Evolutionary conservation across 1,140 invertebrate genomes (phyloP).

Genomic region (Drosophila virilis): DNA sequence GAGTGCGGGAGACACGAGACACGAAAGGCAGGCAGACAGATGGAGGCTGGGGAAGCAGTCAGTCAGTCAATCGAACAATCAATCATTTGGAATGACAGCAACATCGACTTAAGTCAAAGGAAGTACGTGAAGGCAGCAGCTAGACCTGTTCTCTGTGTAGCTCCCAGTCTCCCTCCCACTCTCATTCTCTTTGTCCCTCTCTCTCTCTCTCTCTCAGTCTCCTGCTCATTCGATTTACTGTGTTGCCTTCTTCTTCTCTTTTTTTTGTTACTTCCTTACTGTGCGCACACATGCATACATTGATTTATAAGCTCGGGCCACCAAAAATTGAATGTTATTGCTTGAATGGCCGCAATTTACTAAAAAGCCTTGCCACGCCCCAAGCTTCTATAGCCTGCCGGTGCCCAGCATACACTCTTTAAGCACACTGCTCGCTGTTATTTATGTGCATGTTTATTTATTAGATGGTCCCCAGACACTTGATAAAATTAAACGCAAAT

Average conservation of each 20-base stretch:
- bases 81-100: conserved; percentile 78
- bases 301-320: conserved; percentile 73
- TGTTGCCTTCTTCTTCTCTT: background rate
- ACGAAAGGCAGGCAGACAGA: conserved; percentile 6
- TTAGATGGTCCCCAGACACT: conserved; percentile 74
- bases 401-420: background rate
- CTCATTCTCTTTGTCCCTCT: background rate
- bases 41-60: conserved; percentile 24
- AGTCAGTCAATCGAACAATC: conserved; percentile 77
- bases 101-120: conserved; percentile 71
- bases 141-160: background rate
- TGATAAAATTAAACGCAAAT: conserved; percentile 80
- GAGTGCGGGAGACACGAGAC: background rate
- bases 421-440: conserved; percentile 37
- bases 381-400: background rate
- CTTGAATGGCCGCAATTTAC: conserved; percentile 78
- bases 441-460: conserved; percentile 79
- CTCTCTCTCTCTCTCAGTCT: background rate
- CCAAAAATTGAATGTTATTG: conserved; percentile 82
- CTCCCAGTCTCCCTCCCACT: background rate
- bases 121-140: conserved; percentile 38
- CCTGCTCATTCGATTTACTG: background rate
- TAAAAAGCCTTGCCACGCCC: conserved; percentile 59
- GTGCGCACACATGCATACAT: conserved; percentile 53
- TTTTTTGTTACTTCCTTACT: background rate